Percentiles rank a stretch among this genome's conserved stretches.
phyloP scores from a whole-genome alignment of 2,113 vertebrate genomes.

The Anhinga rufa region DNA sequence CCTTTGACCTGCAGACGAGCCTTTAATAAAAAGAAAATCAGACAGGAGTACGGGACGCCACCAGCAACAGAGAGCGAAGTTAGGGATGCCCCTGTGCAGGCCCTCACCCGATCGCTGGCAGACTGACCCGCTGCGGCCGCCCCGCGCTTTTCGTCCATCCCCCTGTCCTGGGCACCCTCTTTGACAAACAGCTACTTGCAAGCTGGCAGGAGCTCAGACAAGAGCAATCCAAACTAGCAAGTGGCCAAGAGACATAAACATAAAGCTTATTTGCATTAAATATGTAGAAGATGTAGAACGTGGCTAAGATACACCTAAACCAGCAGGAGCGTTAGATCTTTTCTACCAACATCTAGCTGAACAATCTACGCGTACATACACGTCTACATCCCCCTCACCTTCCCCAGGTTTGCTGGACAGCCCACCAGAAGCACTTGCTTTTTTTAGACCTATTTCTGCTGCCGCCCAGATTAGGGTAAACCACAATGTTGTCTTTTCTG shows the following conservation, averaged over 20 bases:
- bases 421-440: neutral
- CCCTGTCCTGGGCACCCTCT: no score
- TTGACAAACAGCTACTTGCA: neutral
- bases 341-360: neutral
- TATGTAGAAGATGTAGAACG: neutral
- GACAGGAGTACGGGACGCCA: neutral
- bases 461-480: neutral
- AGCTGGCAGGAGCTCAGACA: neutral
- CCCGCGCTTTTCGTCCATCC: neutral
- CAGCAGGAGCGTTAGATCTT: neutral
- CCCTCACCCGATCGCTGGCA: neutral
- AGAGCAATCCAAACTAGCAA: neutral
- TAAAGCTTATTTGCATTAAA: neutral
- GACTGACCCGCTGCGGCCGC: neutral
- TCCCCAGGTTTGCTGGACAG: neutral
- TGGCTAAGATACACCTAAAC: neutral
- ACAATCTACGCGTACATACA: rapidly evolving
- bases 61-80: neutral
- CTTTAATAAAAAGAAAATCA: neutral
- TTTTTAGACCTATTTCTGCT: neutral
- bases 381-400: rapidly evolving
- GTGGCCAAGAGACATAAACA: neutral
- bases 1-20: neutral
- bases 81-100: neutral
- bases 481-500: neutral